Conservation (phyloP, 1,140 invertebrate species). For the Halesus radiatus region DNA sequence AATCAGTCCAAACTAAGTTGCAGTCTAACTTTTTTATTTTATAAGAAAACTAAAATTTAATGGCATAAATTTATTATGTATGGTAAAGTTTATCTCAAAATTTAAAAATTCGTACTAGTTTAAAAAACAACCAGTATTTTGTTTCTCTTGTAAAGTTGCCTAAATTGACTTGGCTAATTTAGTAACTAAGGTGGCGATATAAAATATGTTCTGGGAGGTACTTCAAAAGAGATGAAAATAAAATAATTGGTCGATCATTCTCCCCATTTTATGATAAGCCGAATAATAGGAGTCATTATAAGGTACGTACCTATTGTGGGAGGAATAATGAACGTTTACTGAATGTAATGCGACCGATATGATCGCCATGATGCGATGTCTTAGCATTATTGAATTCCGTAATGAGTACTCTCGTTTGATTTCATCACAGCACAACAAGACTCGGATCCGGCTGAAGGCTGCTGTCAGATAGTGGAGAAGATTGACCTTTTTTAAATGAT, state of each 20-base stretch:
- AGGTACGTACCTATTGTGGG: neutral
- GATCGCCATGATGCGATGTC: slow-evolving; percentile 21
- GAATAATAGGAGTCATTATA: slow-evolving; percentile 15
- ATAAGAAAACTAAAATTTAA: too few species aligned
- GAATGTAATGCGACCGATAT: slow-evolving; percentile 1
- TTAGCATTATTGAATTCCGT: slow-evolving; percentile 26
- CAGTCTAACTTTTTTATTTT: too few species aligned
- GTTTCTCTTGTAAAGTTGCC: too few species aligned
- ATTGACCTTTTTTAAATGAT: neutral
- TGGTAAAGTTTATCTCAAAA: too few species aligned
- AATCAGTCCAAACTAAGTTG: too few species aligned
- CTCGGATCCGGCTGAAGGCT: neutral
- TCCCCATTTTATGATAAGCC: neutral
- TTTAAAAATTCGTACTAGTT: too few species aligned
- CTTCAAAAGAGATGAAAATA: neutral
- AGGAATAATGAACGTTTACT: slow-evolving; percentile 21
- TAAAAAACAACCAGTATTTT: too few species aligned
- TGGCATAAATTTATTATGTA: too few species aligned
- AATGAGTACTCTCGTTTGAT: slow-evolving; percentile 15
- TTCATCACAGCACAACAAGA: neutral
- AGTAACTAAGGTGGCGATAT: too few species aligned
- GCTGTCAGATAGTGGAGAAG: neutral
- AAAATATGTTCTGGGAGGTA: too few species aligned
- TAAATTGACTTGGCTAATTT: too few species aligned
- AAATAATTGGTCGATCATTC: neutral